phyloP scores from a whole-genome alignment of 2,113 vertebrate genomes.

The Vanacampus margaritifer region DNA sequence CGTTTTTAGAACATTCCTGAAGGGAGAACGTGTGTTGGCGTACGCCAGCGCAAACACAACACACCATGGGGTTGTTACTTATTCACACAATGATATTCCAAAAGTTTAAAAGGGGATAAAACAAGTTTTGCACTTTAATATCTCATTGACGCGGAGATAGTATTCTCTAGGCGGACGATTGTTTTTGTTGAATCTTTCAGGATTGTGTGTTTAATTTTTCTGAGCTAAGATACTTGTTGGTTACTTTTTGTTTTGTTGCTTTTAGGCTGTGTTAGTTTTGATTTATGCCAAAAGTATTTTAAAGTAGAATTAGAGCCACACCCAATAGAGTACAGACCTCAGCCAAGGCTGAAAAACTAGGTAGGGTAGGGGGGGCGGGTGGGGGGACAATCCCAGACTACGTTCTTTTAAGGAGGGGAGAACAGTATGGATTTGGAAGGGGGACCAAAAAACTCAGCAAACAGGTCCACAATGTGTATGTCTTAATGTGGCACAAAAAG shows the following conservation, averaged over 20 bases:
- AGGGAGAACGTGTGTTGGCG: not conserved
- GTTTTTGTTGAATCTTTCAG: not conserved
- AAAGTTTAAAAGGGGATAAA: not conserved
- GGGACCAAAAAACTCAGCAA: no score
- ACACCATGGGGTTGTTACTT: conserved; percentile 3
- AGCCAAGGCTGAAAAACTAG: not conserved
- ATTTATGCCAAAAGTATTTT: not conserved
- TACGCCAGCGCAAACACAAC: not conserved
- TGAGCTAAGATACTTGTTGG: not conserved
- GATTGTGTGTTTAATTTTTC: not conserved
- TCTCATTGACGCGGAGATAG: not conserved
- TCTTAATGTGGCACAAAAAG: no score
- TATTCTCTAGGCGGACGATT: not conserved
- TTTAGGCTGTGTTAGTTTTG: not conserved
- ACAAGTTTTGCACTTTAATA: not conserved
- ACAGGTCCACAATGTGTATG: no score
- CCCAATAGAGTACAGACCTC: not conserved
- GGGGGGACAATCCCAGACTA: no score
- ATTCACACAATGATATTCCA: conserved; percentile 1
- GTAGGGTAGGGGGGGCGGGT: no score
- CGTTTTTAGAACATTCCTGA: not conserved
- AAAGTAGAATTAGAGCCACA: not conserved
- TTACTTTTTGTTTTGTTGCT: not conserved
- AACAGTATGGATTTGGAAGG: no score
- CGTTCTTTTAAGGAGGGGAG: no score